Evolutionary conservation across 2,888 invertebrate genomes (phyloP).

Genomic region (Malthinus flaveolus): DNA sequence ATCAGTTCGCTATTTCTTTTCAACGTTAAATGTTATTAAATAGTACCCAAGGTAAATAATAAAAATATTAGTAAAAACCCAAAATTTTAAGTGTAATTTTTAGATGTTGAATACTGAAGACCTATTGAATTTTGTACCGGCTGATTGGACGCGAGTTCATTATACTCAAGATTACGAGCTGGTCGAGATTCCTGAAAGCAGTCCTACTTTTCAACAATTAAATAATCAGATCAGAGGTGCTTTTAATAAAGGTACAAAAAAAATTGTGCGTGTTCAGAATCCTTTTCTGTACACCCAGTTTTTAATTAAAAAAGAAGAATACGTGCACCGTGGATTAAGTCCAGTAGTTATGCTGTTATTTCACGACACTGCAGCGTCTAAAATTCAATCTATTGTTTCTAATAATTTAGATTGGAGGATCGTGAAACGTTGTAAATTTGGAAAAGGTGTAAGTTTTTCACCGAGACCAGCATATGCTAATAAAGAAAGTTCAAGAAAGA

Average conservation of each 20-base stretch:
- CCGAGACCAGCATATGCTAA: slow-evolving; percentile 38
- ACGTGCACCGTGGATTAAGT: slow-evolving; percentile 29
- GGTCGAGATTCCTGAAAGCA: neutral
- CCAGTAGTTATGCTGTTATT: slow-evolving; percentile 29
- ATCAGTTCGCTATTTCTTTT: no score
- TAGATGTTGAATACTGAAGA: neutral
- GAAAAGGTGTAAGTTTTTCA: slow-evolving; percentile 46
- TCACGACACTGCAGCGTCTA: slow-evolving; percentile 41
- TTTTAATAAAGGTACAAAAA: slow-evolving; percentile 7
- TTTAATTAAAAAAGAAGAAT: slow-evolving; percentile 39
- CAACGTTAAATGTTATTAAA: no score
- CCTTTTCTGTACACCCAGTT: slow-evolving; percentile 41
- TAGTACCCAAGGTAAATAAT: no score
- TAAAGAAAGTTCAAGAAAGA: slow-evolving; percentile 35
- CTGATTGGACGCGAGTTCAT: neutral
- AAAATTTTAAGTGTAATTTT: neutral
- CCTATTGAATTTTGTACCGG: neutral
- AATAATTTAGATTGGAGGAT: slow-evolving; percentile 45
- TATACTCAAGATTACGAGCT: neutral
- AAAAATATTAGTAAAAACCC: no score
- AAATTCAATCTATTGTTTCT: slow-evolving; percentile 39
- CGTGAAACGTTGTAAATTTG: slow-evolving; percentile 38
- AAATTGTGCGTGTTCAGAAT: slow-evolving; percentile 33
- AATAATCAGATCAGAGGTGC: neutral
- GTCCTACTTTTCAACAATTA: neutral